Conservation (phyloP, 2,888 invertebrate genomes). For the Orchesella flavescens region DNA sequence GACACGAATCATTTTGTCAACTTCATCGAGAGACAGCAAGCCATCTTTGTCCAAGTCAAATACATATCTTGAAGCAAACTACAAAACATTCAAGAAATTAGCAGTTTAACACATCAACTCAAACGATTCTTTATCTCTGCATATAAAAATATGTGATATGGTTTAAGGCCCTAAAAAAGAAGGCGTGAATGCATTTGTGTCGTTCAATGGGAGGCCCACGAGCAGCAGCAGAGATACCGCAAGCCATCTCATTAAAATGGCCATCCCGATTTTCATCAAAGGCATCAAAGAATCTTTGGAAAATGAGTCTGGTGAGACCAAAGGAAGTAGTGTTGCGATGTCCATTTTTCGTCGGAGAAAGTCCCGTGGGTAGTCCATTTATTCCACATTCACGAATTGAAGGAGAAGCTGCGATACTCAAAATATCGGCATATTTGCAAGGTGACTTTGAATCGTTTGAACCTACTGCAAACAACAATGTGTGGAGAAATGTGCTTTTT, state of each 20-base stretch:
- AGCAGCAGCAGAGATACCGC: conserved; percentile 94
- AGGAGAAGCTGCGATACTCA: too few relatives aligned
- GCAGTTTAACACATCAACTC: too few relatives aligned
- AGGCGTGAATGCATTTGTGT: conserved; percentile 86
- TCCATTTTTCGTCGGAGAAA: conserved; percentile 91
- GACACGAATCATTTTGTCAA: conserved; percentile 81
- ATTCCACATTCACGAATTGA: too few relatives aligned
- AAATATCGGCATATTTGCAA: too few relatives aligned
- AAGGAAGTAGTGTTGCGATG: conserved; percentile 81
- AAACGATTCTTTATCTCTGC: too few relatives aligned
- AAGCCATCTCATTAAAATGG: conserved; percentile 95
- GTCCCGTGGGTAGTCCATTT: too few relatives aligned
- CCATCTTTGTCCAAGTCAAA: conserved; percentile 91
- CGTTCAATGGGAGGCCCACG: conserved; percentile 90
- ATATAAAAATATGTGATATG: background rate
- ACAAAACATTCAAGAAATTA: conserved; percentile 73
- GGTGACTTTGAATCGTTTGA: too few relatives aligned
- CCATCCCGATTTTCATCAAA: conserved; percentile 94
- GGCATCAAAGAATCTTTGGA: conserved; percentile 84
- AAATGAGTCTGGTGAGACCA: conserved; percentile 82
- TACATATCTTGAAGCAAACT: conserved; percentile 95
- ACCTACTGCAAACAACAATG: too few relatives aligned
- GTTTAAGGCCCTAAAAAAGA: conserved; percentile 8
- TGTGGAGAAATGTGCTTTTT: too few relatives aligned
- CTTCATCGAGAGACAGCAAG: conserved; percentile 82